A percentile compares a stretch with the other conserved stretches of the same genome.
Conservation (phyloP, 1,140 invertebrate genomes). For the Dinoponera quadriceps region DNA sequence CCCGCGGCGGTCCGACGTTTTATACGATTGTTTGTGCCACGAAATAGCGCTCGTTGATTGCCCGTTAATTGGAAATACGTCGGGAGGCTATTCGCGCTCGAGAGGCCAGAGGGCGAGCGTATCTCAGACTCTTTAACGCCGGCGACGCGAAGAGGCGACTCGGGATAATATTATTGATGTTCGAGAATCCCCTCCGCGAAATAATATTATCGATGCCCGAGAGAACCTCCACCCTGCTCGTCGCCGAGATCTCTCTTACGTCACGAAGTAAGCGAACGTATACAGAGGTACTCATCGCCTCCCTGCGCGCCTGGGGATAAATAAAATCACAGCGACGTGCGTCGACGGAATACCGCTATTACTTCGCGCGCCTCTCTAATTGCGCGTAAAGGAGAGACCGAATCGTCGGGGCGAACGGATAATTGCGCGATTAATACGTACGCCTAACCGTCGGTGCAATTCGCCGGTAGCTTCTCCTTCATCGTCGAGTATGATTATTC, state of each 20-base stretch:
- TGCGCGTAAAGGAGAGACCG: constrained; percentile 24
- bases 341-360: constrained; percentile 9
- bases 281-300: not conserved
- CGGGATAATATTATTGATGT: constrained; percentile 58
- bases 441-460: not conserved
- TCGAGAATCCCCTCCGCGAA: constrained; percentile 42
- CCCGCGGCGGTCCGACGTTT: constrained; percentile 16
- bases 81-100: constrained; percentile 47
- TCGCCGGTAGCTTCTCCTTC: not conserved
- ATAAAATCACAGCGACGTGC: not conserved
- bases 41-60: constrained; percentile 57
- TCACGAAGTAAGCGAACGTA: not conserved
- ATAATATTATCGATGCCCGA: constrained; percentile 54
- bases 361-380: constrained; percentile 16
- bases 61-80: constrained; percentile 60
- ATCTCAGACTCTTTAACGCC: constrained; percentile 57
- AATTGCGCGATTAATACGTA: constrained; percentile 13
- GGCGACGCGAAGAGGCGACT: constrained; percentile 44
- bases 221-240: constrained; percentile 23
- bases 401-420: not conserved
- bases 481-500: not conserved
- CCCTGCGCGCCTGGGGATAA: constrained; percentile 16
- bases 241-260: not conserved
- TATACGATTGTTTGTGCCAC: constrained; percentile 51
- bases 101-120: constrained; percentile 43